phyloP scores from a whole-genome alignment of 2,797 vertebrate species.

The Apodemus agrarius region DNA sequence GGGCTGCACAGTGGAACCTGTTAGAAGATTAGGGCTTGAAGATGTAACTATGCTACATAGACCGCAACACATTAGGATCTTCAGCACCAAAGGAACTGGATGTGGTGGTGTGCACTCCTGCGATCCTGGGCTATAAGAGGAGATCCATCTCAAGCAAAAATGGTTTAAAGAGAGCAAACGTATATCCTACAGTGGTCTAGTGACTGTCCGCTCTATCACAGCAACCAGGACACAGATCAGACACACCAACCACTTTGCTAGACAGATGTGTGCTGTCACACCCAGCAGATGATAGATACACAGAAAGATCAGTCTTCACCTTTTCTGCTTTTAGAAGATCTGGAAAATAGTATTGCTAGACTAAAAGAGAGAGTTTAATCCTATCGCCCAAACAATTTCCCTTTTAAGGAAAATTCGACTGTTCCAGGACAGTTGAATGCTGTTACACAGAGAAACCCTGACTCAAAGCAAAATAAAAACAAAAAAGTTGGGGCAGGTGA shows the following conservation, averaged over 20 bases:
- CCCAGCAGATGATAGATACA: not conserved
- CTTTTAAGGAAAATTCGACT: no score
- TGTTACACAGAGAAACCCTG: no score
- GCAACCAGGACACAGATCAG: no score
- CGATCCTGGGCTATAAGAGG: not conserved
- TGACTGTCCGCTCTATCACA: not conserved
- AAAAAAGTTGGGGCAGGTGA: no score
- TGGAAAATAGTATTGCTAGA: not conserved
- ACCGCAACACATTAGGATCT: no score
- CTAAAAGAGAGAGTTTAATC: not conserved
- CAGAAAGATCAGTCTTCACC: not conserved
- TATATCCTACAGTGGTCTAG: not conserved
- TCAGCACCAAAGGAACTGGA: not conserved
- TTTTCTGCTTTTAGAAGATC: not conserved
- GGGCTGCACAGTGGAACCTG: not conserved
- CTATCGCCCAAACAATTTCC: no score
- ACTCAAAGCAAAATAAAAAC: no score
- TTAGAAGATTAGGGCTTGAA: not conserved
- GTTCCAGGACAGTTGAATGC: not conserved
- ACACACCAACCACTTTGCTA: not conserved
- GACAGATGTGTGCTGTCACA: not conserved
- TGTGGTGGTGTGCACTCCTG: not conserved
- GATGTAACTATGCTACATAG: not conserved
- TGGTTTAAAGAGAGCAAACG: not conserved
- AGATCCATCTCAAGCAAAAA: not conserved